phyloP scores from a whole-genome alignment of 2,113 vertebrate species.

The Holacanthus passer region DNA sequence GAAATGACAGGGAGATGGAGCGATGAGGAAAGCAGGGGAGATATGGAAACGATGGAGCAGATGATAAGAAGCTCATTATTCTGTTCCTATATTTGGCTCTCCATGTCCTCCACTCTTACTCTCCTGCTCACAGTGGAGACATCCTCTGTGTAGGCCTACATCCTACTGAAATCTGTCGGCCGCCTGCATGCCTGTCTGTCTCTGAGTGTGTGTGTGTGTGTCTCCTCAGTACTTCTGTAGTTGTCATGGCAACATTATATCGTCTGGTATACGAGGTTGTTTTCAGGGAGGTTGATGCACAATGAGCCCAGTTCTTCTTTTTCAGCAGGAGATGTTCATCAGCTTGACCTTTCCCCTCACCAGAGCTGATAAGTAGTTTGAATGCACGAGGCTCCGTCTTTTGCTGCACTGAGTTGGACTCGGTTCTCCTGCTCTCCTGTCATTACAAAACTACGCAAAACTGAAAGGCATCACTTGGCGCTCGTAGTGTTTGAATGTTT shows the following conservation, averaged over 20 bases:
- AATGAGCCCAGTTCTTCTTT: conserved; percentile 60
- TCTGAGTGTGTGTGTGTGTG: not conserved
- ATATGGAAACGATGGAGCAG: conserved; percentile 65
- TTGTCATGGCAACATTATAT: conserved; percentile 76
- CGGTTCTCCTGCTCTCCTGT: conserved; percentile 5
- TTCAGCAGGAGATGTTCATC: conserved; percentile 56
- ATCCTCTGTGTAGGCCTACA: conserved; percentile 51
- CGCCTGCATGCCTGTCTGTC: conserved; percentile 22
- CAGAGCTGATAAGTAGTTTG: conserved; percentile 3
- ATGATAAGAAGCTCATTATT: conserved; percentile 71
- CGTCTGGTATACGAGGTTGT: conserved; percentile 43
- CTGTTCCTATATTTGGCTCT: conserved; percentile 66
- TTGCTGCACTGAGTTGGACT: not conserved
- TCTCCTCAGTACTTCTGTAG: conserved; percentile 45
- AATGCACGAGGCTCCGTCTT: not conserved
- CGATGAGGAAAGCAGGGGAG: conserved; percentile 35
- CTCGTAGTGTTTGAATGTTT: conserved; percentile 39
- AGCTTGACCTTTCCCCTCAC: conserved; percentile 62
- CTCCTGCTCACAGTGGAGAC: conserved; percentile 39
- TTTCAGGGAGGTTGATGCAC: conserved; percentile 46
- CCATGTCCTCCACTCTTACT: conserved; percentile 22
- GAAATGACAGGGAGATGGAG: conserved; percentile 60
- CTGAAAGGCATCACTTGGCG: conserved; percentile 25
- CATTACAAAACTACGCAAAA: not conserved
- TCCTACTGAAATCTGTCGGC: conserved; percentile 56